phyloP scores from a whole-genome alignment of 2,888 invertebrate genomes.

The Cephonodes hylas region DNA sequence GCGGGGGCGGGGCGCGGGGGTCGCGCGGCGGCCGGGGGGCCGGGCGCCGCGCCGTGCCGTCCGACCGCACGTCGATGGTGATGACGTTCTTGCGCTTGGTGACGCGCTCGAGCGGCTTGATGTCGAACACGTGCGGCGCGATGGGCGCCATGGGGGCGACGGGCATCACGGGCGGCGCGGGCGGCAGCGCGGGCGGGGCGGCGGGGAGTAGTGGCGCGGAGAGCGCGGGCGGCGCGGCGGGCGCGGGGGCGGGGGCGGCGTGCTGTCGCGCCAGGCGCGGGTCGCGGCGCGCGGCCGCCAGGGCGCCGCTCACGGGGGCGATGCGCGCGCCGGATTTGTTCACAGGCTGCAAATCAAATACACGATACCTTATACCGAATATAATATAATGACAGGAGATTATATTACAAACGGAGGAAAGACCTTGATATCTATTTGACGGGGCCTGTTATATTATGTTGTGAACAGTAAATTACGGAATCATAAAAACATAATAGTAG shows the following conservation, averaged over 20 bases:
- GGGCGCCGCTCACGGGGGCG: constrained; percentile 61
- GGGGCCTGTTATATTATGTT: no score
- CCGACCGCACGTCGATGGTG: constrained; percentile 67
- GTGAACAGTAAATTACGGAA: no score
- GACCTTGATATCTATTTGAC: no score
- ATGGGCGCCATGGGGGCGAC: constrained; percentile 41
- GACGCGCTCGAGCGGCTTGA: constrained; percentile 69
- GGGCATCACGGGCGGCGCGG: constrained; percentile 12
- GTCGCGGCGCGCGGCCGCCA: constrained; percentile 54
- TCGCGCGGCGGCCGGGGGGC: constrained; percentile 37
- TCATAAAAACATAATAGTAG: no score
- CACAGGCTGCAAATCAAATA: constrained; percentile 59
- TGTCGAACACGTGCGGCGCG: constrained; percentile 71
- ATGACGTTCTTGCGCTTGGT: constrained; percentile 71
- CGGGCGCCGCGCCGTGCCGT: constrained; percentile 20
- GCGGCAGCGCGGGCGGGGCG: constrained; percentile 35
- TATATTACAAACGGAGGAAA: no score
- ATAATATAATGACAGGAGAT: neutral
- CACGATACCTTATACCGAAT: constrained; percentile 14
- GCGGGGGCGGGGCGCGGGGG: constrained; percentile 36
- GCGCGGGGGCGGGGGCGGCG: constrained; percentile 26
- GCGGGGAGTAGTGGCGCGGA: constrained; percentile 36
- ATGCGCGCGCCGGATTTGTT: constrained; percentile 56
- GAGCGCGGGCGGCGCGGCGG: constrained; percentile 55
- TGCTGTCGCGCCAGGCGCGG: constrained; percentile 44